Conservation (phyloP, 2,113 vertebrate species). For the Myiagra hebetior region DNA sequence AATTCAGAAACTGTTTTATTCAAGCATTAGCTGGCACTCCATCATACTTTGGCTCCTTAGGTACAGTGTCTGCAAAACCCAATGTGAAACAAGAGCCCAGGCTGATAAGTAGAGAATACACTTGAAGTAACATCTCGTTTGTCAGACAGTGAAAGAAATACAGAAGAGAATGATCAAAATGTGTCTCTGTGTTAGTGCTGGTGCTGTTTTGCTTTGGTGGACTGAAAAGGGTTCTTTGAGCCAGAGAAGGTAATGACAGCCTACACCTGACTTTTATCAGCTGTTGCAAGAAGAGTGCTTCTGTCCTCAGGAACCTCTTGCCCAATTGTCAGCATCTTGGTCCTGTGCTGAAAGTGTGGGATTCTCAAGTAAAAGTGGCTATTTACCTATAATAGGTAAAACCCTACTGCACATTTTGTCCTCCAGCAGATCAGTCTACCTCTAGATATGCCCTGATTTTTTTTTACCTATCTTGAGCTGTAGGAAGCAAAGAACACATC, state of each 20-base stretch:
- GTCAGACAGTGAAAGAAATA: not conserved
- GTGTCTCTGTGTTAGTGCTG: not conserved
- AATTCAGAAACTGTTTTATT: conserved; percentile 7
- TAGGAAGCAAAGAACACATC: not conserved
- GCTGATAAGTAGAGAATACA: not conserved
- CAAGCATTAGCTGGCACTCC: not conserved
- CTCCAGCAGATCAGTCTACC: not conserved
- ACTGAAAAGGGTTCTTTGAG: not conserved
- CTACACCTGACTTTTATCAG: not conserved
- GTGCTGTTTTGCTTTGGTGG: not conserved
- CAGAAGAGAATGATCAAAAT: conserved; percentile 17
- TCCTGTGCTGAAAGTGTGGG: not conserved
- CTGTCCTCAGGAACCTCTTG: not conserved
- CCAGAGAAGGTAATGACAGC: not conserved
- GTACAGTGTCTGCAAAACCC: not conserved
- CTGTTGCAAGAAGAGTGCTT: not conserved
- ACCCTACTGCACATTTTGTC: not conserved
- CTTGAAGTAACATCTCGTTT: not conserved
- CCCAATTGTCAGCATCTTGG: not conserved
- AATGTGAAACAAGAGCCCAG: not conserved
- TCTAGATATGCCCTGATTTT: not conserved
- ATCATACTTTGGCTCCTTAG: not conserved
- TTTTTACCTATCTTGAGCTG: not conserved
- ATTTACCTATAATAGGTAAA: not conserved
- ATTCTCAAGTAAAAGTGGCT: not conserved